A percentile compares a stretch with the other conserved stretches of the same genome.
These are phyloP conservation scores for Drosophila busckii DNA, from an alignment of 1,140 invertebrate species.

Conservation along the genomic window DNA sequence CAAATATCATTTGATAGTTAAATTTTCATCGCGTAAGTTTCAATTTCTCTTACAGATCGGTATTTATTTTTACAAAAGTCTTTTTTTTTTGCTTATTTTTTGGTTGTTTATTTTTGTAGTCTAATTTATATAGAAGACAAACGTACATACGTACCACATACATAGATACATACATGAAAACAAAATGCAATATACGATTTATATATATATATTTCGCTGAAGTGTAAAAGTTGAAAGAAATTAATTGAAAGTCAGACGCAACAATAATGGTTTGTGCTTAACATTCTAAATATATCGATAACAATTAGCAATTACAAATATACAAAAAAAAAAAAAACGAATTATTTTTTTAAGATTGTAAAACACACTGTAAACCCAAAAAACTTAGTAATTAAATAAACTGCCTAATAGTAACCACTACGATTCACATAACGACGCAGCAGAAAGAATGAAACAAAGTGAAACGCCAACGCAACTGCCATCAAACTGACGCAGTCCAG, in stretches of 20 bases:
- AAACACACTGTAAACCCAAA: slow-evolving; percentile 39
- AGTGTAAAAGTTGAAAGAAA: slow-evolving; percentile 25
- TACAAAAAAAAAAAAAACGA: slow-evolving; percentile 21
- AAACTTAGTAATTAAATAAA: slow-evolving; percentile 33
- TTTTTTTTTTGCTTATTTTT: slow-evolving; percentile 30
- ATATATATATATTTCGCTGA: slow-evolving; percentile 51
- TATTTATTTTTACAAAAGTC: slow-evolving; percentile 18
- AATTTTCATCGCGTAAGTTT: slow-evolving; percentile 7
- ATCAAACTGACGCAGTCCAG: slow-evolving; percentile 67
- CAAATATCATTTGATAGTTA: slow-evolving; percentile 75
- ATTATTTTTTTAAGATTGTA: slow-evolving; percentile 29
- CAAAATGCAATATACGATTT: slow-evolving; percentile 66
- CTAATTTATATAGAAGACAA: slow-evolving; percentile 43
- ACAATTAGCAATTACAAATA: slow-evolving; percentile 20
- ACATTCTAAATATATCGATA: slow-evolving; percentile 39
- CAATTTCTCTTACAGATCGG: slow-evolving; percentile 1
- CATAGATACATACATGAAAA: slow-evolving; percentile 13
- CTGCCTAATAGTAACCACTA: slow-evolving; percentile 69
- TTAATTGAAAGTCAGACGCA: too few relatives aligned
- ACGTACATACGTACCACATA: slow-evolving; percentile 17
- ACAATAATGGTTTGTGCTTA: slow-evolving; percentile 32
- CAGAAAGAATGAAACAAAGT: slow-evolving; percentile 58
- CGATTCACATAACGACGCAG: slow-evolving; percentile 61
- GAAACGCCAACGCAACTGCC: slow-evolving; percentile 54
- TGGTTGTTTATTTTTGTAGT: slow-evolving; percentile 51